phyloP scores from a whole-genome alignment of 2,797 vertebrate genomes.

The Dicrostonyx torquatus region DNA sequence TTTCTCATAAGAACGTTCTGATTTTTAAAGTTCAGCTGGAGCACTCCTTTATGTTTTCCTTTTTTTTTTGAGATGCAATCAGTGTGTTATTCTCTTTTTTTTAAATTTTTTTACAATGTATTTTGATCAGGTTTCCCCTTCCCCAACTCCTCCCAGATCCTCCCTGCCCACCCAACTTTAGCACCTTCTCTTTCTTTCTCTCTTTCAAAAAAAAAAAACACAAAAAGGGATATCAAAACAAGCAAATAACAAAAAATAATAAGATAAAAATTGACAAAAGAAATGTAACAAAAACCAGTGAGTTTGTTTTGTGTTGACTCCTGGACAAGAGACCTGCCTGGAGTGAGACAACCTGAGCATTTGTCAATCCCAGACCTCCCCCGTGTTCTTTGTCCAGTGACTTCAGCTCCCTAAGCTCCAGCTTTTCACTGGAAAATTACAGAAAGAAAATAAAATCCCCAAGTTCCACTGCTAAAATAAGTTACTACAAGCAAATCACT shows the following conservation, averaged over 20 bases:
- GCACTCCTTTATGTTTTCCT: not conserved
- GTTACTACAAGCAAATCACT: not conserved
- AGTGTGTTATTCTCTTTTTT: not conserved
- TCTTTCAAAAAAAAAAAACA: not conserved
- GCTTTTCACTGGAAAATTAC: not conserved
- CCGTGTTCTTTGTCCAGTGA: not conserved
- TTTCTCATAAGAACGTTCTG: conserved; percentile 7
- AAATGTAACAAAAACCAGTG: not conserved
- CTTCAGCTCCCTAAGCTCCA: not conserved
- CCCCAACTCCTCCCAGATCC: not conserved
- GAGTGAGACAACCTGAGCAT: not conserved
- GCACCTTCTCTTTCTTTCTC: not conserved
- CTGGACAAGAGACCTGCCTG: not conserved
- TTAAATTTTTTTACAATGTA: not conserved
- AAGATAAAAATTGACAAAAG: not conserved
- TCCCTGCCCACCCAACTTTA: not conserved
- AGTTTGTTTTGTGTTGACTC: not conserved
- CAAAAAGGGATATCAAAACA: not conserved
- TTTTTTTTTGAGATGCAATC: not conserved
- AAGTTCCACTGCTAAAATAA: not conserved
- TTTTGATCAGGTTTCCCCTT: not conserved
- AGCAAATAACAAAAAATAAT: not conserved
- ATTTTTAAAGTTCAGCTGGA: not conserved
- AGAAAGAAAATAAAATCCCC: not conserved
- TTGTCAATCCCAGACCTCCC: not conserved